These are phyloP conservation scores for Chrysopa pallens DNA, from an alignment of 1,140 invertebrate genomes.

Conservation along the genomic window DNA sequence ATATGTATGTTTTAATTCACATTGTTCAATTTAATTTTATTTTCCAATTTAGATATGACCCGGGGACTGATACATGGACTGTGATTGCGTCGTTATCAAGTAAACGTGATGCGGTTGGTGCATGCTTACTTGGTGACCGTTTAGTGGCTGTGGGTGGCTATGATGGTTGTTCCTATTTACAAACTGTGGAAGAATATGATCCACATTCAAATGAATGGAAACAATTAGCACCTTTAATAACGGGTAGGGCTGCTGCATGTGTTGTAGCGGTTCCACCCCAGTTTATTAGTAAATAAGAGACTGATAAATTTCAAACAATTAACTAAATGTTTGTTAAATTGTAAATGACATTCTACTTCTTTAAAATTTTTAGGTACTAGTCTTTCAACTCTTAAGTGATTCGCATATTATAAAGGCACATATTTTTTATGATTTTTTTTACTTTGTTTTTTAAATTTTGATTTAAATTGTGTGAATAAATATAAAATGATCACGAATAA, in stretches of 20 bases:
- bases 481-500: too few relatives aligned
- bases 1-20: not conserved
- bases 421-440: too few relatives aligned
- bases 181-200: conserved; percentile 85
- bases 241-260: conserved; percentile 69
- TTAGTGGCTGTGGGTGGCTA: conserved; percentile 87
- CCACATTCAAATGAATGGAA: conserved; percentile 75
- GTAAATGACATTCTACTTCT: too few relatives aligned
- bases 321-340: too few relatives aligned
- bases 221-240: conserved; percentile 51
- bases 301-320: too few relatives aligned
- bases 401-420: too few relatives aligned
- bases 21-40: conserved; percentile 1
- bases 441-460: too few relatives aligned
- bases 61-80: conserved; percentile 70
- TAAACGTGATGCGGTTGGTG: conserved; percentile 79
- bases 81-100: conserved; percentile 70
- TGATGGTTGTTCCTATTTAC: conserved; percentile 84
- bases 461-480: too few relatives aligned
- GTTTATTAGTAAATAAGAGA: too few relatives aligned
- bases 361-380: too few relatives aligned
- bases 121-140: conserved; percentile 73
- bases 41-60: conserved; percentile 4
- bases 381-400: too few relatives aligned
- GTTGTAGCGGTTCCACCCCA: conserved; percentile 44